Evolutionary conservation across 2,888 invertebrate species (phyloP).

Genomic region (Stictocephala bisonia): DNA sequence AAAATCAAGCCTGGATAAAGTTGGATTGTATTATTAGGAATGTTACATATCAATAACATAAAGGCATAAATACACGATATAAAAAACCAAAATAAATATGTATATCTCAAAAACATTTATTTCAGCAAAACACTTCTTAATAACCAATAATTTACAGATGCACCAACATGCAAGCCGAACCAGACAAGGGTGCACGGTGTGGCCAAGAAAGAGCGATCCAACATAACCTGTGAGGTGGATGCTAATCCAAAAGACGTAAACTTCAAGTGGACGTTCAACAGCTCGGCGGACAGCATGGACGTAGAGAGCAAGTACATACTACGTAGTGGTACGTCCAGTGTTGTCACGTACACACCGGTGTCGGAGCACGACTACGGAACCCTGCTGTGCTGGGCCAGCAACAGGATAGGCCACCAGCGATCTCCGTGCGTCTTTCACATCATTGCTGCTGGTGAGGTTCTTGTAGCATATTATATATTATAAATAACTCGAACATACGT

Average conservation of each 20-base stretch:
- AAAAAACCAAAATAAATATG: no score
- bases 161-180: constrained; percentile 87
- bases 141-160: constrained; percentile 77
- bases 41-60: no score
- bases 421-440: constrained; percentile 92
- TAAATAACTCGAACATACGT: no score
- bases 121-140: no score
- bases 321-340: constrained; percentile 79
- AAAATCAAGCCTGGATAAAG: no score
- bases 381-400: constrained; percentile 85
- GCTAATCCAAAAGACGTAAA: constrained; percentile 91
- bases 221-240: constrained; percentile 89
- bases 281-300: constrained; percentile 84
- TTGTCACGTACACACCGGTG: constrained; percentile 88
- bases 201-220: constrained; percentile 89
- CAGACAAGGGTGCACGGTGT: constrained; percentile 91
- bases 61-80: no score
- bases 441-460: constrained; percentile 87
- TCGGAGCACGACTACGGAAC: constrained; percentile 94
- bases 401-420: constrained; percentile 85
- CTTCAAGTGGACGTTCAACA: constrained; percentile 93
- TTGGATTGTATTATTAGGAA: no score
- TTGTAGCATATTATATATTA: no score
- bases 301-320: constrained; percentile 82
- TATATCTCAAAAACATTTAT: no score